Percentiles rank a stretch among this genome's conserved stretches.
These are phyloP conservation scores for Circaetus gallicus DNA, from an alignment of 2,113 vertebrate species.

Conservation along the genomic window DNA sequence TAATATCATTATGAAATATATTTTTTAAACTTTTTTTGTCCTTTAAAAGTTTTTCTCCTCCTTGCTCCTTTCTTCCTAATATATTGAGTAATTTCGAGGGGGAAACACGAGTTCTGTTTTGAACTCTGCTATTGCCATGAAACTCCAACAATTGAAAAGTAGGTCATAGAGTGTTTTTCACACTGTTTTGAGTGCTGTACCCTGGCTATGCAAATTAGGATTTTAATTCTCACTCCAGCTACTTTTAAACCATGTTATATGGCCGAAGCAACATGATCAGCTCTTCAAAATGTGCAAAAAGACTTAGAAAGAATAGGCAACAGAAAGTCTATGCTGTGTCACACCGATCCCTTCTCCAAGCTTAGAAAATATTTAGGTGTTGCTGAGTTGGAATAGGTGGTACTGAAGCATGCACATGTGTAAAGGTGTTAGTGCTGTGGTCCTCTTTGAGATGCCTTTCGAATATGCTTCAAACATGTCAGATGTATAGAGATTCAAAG, in stretches of 20 bases:
- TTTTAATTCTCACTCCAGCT: neutral
- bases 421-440: neutral
- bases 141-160: neutral
- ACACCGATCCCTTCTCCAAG: rapidly evolving
- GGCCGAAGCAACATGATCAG: neutral
- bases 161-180: neutral
- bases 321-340: neutral
- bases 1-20: neutral
- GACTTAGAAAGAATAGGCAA: neutral
- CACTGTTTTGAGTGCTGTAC: neutral
- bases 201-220: neutral
- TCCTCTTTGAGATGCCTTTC: neutral
- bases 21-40: neutral
- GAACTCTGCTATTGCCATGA: neutral
- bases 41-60: neutral
- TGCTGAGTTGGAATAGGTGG: neutral
- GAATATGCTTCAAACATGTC: neutral
- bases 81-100: neutral
- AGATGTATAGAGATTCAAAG: neutral
- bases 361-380: neutral
- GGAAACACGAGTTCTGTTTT: neutral
- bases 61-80: neutral
- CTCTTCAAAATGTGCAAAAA: neutral
- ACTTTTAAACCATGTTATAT: neutral
- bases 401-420: neutral